Evolutionary conservation across 2,797 vertebrate genomes (phyloP), one percentile per base, ranked within the genome.

Genomic region (Leuciscus waleckii): DNA sequence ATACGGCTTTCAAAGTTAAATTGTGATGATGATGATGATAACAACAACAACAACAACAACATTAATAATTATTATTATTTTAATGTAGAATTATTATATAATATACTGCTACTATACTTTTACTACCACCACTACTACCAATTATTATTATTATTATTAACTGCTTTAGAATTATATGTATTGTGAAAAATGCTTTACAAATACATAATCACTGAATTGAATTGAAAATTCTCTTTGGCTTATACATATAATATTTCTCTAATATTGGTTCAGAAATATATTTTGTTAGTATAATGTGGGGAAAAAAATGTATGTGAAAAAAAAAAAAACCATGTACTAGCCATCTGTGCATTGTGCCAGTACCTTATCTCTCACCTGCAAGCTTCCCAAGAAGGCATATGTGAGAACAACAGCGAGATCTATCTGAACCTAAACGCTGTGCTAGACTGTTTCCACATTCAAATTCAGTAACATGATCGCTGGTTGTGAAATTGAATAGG

Each of bases 291-390:
- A 29, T 26, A 49, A 46, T 29, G 63, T 5, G 26, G 83, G n/a
- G 37, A 71, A 61, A 82, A 74, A 69, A 65, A 4, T 4, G 3
- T 35, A 35, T 4, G 32, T 35, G 4, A 5, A 35, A 5, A 35
- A 35, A 35, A 35, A 35, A 35, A 0, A 35, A 35, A 35, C 0
- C 0, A 4, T 35, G 35, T 35, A 61, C 51, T 70, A 35, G 67
- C 75, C 83, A 70, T 84, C 83, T 78, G 83, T 71, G 75, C 75
- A 23, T 35, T 61, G 75, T 46, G 39, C 1, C 41, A n/a, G 2
- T 63, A 76, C 73, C 82, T 77, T 71, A 84, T 79, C 65, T 70
- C 39, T 61, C 26, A 84, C 83, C 83, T 84, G 65, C 83, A 84
- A 79, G 83, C 49, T 84, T 49, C 83, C 75, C 49, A 26, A 46